These are phyloP conservation scores for Misgurnus mizolepis DNA, from an alignment of 2,113 vertebrate species.

Conservation along the genomic window DNA sequence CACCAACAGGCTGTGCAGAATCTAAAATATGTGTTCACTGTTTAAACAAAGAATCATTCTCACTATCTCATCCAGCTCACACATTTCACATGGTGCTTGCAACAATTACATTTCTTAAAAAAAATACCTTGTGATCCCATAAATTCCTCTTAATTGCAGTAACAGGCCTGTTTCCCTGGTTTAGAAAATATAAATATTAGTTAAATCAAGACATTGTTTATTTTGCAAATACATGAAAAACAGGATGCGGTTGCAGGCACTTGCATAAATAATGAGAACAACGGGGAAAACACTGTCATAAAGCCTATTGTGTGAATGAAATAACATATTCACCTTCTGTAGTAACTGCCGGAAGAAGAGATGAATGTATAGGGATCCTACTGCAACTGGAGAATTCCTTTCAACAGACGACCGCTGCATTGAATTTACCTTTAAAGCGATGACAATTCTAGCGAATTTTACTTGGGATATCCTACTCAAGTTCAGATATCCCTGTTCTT, in stretches of 20 bases:
- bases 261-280: not conserved
- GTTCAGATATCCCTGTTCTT: constrained; percentile 52
- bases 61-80: constrained; percentile 16
- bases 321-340: constrained; percentile 65
- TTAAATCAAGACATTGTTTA: constrained; percentile 39
- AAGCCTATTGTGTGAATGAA: not conserved
- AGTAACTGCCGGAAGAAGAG: constrained; percentile 60
- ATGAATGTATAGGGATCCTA: constrained; percentile 34
- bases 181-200: constrained; percentile 53
- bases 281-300: not conserved
- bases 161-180: constrained; percentile 51
- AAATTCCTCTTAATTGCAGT: constrained; percentile 70
- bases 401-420: constrained; percentile 48
- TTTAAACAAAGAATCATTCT: constrained; percentile 71
- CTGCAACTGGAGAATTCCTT: constrained; percentile 26
- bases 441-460: not conserved
- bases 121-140: constrained; percentile 80
- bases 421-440: constrained; percentile 10
- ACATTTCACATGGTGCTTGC: constrained; percentile 16
- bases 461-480: constrained; percentile 34
- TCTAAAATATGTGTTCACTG: constrained; percentile 51
- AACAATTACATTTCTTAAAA: not conserved
- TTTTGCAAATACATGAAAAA: not conserved
- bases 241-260: not conserved
- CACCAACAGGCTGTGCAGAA: constrained; percentile 52